Percentiles rank a stretch among this genome's conserved stretches.
Evolutionary conservation across 2,888 invertebrate genomes (phyloP).

Genomic region (Mythimna albipuncta): DNA sequence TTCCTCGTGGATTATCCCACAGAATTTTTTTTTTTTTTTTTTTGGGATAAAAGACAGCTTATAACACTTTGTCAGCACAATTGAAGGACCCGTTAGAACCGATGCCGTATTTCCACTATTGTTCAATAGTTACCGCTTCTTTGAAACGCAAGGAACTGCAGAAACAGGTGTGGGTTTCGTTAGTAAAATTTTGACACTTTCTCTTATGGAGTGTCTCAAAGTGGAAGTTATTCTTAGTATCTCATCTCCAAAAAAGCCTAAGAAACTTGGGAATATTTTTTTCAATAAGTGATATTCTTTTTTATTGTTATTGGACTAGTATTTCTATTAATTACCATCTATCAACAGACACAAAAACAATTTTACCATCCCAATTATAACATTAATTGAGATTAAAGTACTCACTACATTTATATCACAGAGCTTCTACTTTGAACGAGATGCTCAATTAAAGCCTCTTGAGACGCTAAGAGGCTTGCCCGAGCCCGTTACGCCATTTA

Average conservation of each 20-base stretch:
- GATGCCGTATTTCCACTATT: too few species aligned
- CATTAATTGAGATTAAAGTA: not conserved
- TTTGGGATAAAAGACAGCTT: too few species aligned
- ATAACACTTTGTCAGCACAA: too few species aligned
- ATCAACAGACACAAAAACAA: not conserved
- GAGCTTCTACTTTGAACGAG: not conserved
- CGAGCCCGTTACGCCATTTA: not conserved
- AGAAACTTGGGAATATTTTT: too few species aligned
- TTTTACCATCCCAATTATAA: not conserved
- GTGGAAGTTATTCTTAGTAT: too few species aligned
- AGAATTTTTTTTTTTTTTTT: not conserved
- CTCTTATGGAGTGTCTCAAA: too few species aligned
- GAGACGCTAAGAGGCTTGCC: slow-evolving; percentile 12
- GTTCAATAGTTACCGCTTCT: too few species aligned
- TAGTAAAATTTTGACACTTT: too few species aligned
- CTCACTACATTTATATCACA: not conserved
- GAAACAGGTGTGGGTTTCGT: too few species aligned
- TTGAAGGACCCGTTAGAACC: too few species aligned
- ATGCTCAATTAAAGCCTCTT: slow-evolving; percentile 26
- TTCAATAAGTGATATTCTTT: not conserved
- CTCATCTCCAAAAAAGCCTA: too few species aligned
- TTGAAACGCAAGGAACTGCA: too few species aligned
- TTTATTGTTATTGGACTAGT: not conserved
- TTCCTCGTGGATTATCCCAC: not conserved
- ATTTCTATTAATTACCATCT: not conserved